Evolutionary conservation across 2,113 vertebrate genomes (phyloP).

Genomic region (Platichthys flesus): DNA sequence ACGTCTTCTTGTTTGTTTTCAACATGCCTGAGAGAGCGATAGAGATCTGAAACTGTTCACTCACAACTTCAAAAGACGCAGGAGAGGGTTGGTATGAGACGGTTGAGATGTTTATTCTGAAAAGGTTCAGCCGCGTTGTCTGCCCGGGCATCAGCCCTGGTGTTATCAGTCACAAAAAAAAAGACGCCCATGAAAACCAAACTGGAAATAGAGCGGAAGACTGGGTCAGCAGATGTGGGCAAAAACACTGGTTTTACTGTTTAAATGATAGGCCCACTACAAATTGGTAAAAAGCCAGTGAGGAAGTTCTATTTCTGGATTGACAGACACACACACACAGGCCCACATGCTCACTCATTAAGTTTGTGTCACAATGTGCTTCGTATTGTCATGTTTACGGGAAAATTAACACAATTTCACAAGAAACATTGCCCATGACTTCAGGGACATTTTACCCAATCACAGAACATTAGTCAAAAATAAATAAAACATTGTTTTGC

Average conservation of each 20-base stretch:
- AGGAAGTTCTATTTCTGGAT: constrained; percentile 25
- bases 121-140: constrained; percentile 18
- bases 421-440: background rate
- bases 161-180: background rate
- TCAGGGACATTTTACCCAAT: constrained; percentile 18
- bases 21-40: constrained; percentile 36
- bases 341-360: background rate
- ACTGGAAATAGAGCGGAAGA: constrained; percentile 10
- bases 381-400: constrained; percentile 2
- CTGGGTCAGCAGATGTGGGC: background rate
- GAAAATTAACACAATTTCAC: background rate
- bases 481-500: too few species aligned
- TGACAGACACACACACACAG: background rate
- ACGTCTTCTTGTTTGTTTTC: constrained; percentile 33
- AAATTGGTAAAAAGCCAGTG: constrained; percentile 3
- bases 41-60: constrained; percentile 30
- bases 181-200: background rate
- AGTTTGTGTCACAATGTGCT: background rate
- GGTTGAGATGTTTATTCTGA: constrained; percentile 37
- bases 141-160: background rate
- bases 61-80: constrained; percentile 35
- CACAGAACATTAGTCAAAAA: too few species aligned
- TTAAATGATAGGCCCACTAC: background rate
- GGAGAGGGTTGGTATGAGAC: constrained; percentile 3
- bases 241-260: constrained; percentile 16